Base-by-base conservation (phyloP, 1,140 invertebrate genomes). In the Venustaconcha ellipsiformis region DNA sequence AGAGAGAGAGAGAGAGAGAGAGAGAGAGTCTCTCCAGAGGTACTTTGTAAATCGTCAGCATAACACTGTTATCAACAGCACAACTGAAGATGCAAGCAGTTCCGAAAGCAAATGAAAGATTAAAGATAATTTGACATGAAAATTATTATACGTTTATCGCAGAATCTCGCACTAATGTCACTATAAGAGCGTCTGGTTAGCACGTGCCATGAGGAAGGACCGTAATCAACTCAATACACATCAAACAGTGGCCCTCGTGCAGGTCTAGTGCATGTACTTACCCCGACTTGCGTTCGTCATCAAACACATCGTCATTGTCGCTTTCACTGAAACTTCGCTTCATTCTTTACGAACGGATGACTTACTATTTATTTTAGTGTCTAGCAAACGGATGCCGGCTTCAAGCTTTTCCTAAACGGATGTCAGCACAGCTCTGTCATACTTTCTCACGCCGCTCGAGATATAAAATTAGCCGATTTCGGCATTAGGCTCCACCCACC, bases 281-380 rank as follows among this genome's bases (percentile, higher is more conserved):
- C 90, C 90, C 89, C 30, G 86, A 74, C 78, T 90, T 90, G 8
- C 89, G 85, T 64, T 83, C 76, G 18, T 91, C 90, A 62, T 89
- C 90, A 70, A 89, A 90, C 30, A 84, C 86, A 79, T 87, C 86
- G 79, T 90, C 90, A 23, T 88, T 88, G 37, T 91, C 90, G 80
- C 88, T 89, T 67, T 90, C 90, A 70, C 89, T 90, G 55, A 90
- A 75, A 72, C 89, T 88, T 70, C 90, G 82, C 80, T 91, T 91
- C 90, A 91, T 90, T 63, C 65, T 81, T 63, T 57, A 58, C 67
- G 23, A 23, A 59, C 73, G 70, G 71, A 67, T 17, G 55, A 55
- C 57, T 67, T 67, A 67, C 65, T 58, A 4, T 48, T 60, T 57
- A 57, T 70, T 64, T 62, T 76, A 20, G 55, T 70, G 66, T 76